Base-by-base conservation (phyloP, 2,113 vertebrate genomes). In the Cynocephalus volans region DNA sequence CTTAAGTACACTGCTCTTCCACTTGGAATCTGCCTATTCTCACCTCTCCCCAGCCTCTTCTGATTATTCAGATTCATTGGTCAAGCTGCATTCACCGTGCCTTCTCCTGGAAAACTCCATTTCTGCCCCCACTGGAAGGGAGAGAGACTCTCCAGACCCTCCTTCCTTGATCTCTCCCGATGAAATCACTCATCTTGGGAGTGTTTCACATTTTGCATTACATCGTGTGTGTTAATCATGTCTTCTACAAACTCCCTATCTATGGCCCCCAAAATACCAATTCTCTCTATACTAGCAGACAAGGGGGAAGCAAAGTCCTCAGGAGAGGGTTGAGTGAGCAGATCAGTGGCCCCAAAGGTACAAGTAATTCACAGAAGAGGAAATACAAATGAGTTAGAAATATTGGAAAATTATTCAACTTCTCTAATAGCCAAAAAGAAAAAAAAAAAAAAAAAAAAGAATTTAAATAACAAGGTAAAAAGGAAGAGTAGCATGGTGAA, bases 1-100 rank as follows among this genome's bases (percentile, higher is more conserved):
- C 4, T 75, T 41, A 5, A 1, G 41, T 15, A 1, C 0, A 1
- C 48, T 0, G 1, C 24, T 54, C 3, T 36, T 14, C 76, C 3
- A 0, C 23, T 9, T 1, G 41, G 21, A 50, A 26, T 41, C 64
- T 31, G 67, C 21, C 62, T 23, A 0, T 41, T 64, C 28, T 65
- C 70, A 36, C 41, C 23, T 48, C 17, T 45, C 33, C 14, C 56
- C 31, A 17, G 33, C 3, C 64, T 62, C 54, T 56, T 62, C 60
- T 50, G 4, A 58, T 15, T 13, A 33, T 17, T 62, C 24, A 48
- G 3, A 19, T 36, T 9, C 28, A 24, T 17, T 23, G 76, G 18
- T 45, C 48, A 48, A 86, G 50, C 12, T 10, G 9, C 72, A 3
- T 3, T 65, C 58, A 14, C 41, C 2, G 1, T 0, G 11, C 6